These are phyloP conservation scores for Anguilla marmorata DNA, from an alignment of 2,797 vertebrate genomes.

Conservation along the genomic window DNA sequence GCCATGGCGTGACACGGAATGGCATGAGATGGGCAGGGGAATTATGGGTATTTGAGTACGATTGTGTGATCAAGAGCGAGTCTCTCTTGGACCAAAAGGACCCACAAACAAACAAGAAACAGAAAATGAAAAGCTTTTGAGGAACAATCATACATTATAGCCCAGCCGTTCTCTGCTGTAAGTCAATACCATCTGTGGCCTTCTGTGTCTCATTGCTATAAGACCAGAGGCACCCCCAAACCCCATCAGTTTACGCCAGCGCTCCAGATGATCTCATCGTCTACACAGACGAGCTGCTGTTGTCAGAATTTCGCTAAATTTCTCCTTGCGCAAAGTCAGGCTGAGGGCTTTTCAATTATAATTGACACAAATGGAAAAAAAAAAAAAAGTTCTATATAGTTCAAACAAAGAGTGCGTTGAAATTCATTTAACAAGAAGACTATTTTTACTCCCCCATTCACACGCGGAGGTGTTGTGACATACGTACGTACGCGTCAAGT, in stretches of 20 bases:
- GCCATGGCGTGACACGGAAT: neutral
- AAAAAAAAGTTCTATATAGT: neutral
- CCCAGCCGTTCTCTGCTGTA: no score
- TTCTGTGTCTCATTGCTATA: constrained; percentile 56
- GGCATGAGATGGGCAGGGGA: neutral
- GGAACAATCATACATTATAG: no score
- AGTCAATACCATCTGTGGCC: constrained; percentile 54
- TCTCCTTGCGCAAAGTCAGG: neutral
- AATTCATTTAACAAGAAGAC: neutral
- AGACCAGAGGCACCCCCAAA: neutral
- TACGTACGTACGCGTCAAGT: neutral
- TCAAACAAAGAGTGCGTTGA: neutral
- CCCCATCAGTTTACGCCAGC: constrained; percentile 37
- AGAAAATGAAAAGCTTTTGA: neutral
- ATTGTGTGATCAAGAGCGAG: neutral
- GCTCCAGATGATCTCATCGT: constrained; percentile 35
- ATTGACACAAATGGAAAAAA: neutral
- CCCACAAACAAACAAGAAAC: neutral
- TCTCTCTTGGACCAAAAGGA: neutral
- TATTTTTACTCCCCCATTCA: neutral
- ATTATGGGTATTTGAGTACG: neutral
- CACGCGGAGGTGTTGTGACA: neutral
- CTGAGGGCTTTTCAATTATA: neutral
- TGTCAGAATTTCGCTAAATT: neutral
- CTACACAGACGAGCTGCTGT: neutral